Conservation (phyloP, 2,113 vertebrate species). For the Petromus typicus region DNA sequence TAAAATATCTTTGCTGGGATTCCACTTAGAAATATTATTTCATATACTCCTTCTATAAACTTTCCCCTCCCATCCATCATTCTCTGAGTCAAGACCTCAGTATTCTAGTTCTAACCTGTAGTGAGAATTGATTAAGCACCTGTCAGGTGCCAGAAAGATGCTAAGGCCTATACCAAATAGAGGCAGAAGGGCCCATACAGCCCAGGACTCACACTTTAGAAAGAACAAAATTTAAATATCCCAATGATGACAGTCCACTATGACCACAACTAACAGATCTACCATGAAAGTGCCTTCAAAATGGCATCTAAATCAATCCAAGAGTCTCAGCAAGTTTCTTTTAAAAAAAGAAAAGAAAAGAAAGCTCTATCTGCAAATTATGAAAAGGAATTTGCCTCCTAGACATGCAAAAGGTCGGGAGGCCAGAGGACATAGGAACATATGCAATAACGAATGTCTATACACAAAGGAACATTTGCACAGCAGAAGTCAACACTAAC, state of each 20-base stretch:
- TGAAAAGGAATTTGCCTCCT: background rate
- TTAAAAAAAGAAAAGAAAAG: too few relatives aligned
- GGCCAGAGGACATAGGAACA: background rate
- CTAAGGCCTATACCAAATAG: background rate
- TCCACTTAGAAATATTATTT: slow-evolving; percentile 6
- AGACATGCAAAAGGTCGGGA: background rate
- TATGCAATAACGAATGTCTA: background rate
- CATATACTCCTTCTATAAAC: background rate
- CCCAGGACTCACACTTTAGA: background rate
- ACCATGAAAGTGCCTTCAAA: background rate
- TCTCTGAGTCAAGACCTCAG: background rate
- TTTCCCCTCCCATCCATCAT: background rate
- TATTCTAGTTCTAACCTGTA: background rate
- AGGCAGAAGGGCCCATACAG: background rate
- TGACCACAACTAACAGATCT: background rate
- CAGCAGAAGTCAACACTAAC: background rate
- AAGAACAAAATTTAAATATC: background rate
- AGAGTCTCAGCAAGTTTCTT: background rate
- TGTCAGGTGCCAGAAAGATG: background rate
- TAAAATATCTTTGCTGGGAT: background rate
- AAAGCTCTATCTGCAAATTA: background rate
- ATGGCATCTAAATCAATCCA: background rate
- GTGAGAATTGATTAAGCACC: background rate
- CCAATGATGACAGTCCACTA: background rate
- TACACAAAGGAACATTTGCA: background rate